Conservation (phyloP, 2,888 invertebrate species). For the Clistopyga incitator region DNA sequence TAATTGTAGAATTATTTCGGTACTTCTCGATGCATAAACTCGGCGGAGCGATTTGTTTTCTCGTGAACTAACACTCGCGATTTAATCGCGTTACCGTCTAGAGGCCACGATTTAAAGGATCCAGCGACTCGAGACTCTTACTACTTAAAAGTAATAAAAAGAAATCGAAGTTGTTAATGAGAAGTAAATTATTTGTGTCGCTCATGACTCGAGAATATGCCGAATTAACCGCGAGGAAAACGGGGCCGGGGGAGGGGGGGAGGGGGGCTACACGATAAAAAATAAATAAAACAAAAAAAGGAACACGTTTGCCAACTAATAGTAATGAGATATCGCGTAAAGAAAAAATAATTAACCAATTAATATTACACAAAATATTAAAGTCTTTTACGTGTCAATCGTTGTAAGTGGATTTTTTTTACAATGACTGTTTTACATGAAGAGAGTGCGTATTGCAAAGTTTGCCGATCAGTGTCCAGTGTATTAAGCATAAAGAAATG, state of each 20-base stretch:
- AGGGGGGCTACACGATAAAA: conserved; percentile 46
- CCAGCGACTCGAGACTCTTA: conserved; percentile 76
- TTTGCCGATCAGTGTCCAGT: conserved; percentile 73
- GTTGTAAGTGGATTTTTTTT: conserved; percentile 78
- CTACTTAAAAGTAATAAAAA: conserved; percentile 71
- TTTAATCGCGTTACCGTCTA: conserved; percentile 63
- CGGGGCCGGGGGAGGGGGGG: background rate
- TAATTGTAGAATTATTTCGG: conserved; percentile 6
- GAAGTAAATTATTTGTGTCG: conserved; percentile 71
- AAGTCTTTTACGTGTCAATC: conserved; percentile 79
- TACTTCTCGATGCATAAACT: conserved; percentile 12
- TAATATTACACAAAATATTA: conserved; percentile 77
- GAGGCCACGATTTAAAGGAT: conserved; percentile 65
- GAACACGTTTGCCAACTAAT: conserved; percentile 80
- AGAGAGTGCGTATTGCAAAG: conserved; percentile 71
- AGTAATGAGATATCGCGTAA: conserved; percentile 77
- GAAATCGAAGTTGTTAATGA: conserved; percentile 62
- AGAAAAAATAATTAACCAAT: conserved; percentile 76
- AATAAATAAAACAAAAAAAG: conserved; percentile 61
- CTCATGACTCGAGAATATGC: conserved; percentile 73
- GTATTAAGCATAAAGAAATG: conserved; percentile 67
- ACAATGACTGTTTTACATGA: conserved; percentile 79
- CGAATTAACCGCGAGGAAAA: conserved; percentile 39
- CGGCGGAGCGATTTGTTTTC: conserved; percentile 13
- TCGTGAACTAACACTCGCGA: conserved; percentile 60